Evolutionary conservation across 2,113 vertebrate genomes (phyloP).

Genomic region (Malurus alboscapulatus): DNA sequence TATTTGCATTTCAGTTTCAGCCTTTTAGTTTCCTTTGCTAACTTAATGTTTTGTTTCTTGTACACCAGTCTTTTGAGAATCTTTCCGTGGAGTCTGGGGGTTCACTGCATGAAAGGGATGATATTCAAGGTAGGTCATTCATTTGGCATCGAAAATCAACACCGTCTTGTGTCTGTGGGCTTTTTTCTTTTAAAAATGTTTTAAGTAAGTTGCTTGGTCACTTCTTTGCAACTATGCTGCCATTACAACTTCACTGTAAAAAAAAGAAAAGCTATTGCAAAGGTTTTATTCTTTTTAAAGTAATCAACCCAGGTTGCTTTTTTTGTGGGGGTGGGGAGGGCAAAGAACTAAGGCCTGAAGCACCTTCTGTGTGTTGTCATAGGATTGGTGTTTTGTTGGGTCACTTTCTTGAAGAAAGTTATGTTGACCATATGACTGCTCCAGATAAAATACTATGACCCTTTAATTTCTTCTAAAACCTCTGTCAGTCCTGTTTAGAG

Average conservation of each 20-base stretch:
- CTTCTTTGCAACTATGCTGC: neutral
- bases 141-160: neutral
- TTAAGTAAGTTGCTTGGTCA: neutral
- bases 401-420: slow-evolving; percentile 29
- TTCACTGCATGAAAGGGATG: slow-evolving; percentile 89
- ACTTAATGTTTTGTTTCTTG: slow-evolving; percentile 58
- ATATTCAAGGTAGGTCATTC: slow-evolving; percentile 74
- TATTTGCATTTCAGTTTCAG: neutral
- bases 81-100: slow-evolving; percentile 88
- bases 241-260: neutral
- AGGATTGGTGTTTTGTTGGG: neutral
- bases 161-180: neutral
- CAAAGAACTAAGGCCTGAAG: neutral
- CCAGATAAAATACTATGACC: slow-evolving; percentile 45
- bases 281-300: neutral
- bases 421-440: slow-evolving; percentile 28
- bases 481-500: slow-evolving; percentile 70
- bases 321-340: rapidly evolving
- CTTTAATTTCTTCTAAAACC: slow-evolving; percentile 68
- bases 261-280: neutral
- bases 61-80: slow-evolving; percentile 89
- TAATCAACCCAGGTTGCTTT: neutral
- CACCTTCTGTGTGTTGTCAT: neutral
- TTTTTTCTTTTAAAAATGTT: neutral
- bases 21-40: slow-evolving; percentile 15